Base-by-base conservation (phyloP, 1,140 invertebrate genomes). In the Zaprionus inermis region DNA sequence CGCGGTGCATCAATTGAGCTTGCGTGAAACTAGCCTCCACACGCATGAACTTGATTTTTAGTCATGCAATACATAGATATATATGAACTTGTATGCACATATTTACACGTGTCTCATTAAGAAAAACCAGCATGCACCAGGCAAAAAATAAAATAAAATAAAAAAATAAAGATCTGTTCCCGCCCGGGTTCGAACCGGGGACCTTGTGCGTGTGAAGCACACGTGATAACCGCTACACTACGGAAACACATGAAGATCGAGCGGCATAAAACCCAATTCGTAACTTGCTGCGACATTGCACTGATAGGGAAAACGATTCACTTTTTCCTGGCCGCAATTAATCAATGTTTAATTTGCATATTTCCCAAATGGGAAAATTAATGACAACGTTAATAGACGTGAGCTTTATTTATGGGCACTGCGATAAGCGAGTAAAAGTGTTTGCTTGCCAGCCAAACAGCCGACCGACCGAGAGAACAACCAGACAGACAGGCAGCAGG, bases 161-260 rank as follows among this genome's bases (percentile, higher is more conserved):
- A 46, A 6, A 36, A 5, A 28, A 10, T 12, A 30, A 14, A 24
- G n/a, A 9, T 0, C 49, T 94, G 93, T 93, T 94, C 93, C 93
- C 93, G 94, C 93, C 94, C 93, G 93, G 94, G 93, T 93, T 94
- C 94, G 94, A 94, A 94, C 94, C 93, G 93, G 93, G 93, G 94
- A 94, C 94, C 94, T 94, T 94, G 93, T 93, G 94, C 94, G 94
- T 94, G 94, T 94, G 93, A 94, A 93, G 94, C 94, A 93, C 93
- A 94, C 93, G 93, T 94, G 94, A 94, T 94, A 94, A 94, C 94
- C 94, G 82, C 81, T 85, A 84, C 81, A 84, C 81, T 84, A 84
- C 82, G 81, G 78, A 85, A 85, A 83, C 80, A 46, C 10, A 54
- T 76, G 76, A 32, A 54, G 41, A 67, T 65, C 54, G 6, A 12